A percentile compares a stretch with the other conserved stretches of the same genome.
phyloP scores from a whole-genome alignment of 2,888 invertebrate species.

The Phorcus lineatus region DNA sequence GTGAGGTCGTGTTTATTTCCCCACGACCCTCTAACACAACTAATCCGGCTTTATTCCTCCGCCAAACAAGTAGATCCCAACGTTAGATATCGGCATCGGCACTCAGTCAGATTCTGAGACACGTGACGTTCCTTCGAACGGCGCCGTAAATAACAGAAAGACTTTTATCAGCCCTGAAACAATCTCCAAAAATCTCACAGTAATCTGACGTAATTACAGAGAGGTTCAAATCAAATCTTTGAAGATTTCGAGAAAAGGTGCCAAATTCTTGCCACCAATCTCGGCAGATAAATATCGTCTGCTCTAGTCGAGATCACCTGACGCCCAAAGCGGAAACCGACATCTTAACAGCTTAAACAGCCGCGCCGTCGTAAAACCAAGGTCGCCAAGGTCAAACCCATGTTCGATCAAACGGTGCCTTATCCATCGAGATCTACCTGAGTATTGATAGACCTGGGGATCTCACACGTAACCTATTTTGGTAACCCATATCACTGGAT shows the following conservation, averaged over 20 bases:
- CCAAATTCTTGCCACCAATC: slow-evolving; percentile 1
- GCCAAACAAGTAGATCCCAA: slow-evolving; percentile 14
- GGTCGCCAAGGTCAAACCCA: neutral
- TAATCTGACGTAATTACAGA: neutral
- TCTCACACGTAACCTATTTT: too few species aligned
- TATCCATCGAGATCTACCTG: too few species aligned
- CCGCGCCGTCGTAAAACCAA: neutral
- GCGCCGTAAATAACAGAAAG: neutral
- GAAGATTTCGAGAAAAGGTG: slow-evolving; percentile 10
- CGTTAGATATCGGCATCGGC: neutral
- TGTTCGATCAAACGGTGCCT: too few species aligned
- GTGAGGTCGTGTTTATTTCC: slow-evolving; percentile 9
- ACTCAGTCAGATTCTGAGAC: slow-evolving; percentile 7
- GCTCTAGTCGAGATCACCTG: neutral
- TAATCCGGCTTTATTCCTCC: slow-evolving; percentile 22
- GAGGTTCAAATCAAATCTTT: slow-evolving; percentile 16
- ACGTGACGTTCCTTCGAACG: slow-evolving; percentile 9
- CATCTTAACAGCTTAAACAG: neutral
- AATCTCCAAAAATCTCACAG: neutral
- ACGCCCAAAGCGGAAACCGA: neutral
- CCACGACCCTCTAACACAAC: slow-evolving; percentile 21
- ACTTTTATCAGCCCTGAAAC: neutral
- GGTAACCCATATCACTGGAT: too few species aligned
- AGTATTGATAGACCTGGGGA: too few species aligned
- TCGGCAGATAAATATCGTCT: slow-evolving; percentile 2